Evolutionary conservation across 2,797 vertebrate genomes (phyloP), one percentile per base, ranked within the genome.

Genomic region (Galaxias olidus): DNA sequence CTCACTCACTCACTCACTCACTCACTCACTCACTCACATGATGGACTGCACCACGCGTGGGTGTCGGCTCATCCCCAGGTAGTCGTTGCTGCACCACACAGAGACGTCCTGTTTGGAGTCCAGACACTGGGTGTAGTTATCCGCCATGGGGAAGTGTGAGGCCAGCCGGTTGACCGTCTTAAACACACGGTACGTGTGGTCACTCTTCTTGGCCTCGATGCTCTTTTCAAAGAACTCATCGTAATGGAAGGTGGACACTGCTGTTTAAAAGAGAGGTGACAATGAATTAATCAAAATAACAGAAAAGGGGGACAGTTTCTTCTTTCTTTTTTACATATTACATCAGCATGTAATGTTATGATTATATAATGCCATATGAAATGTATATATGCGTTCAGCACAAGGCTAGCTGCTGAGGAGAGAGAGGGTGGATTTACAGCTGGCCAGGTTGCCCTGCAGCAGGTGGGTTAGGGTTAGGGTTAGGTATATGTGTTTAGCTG

Each of bases 391-490:
- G n/a, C n/a, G n/a, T n/a, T n/a, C n/a, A 9, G 8, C 14, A 3
- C 18, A 15, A 48, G 12, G 10, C 18, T 46, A n/a, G 45, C 1
- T 40, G 44, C 6, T 42, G 20, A 65, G 64, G 0, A 20, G 44
- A 57, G 65, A 68, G 60, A 20, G 55, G 44, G 40, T 44, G 19
- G 1, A 83, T 91, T 84, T 88, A 98, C 96, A 89, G 77, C 92
- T 95, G 48, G 95, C 92, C 87, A 99, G 88, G 82, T 98, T 99
- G 76, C 99, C 97, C 86, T 97, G 94, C 71, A 99, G 93, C 69
- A 98, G 83, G 62, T 99, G 97, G 52, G 96, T n/a, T n/a, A n/a
- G n/a, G n/a, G n/a, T n/a, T n/a, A n/a, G n/a, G n/a, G n/a, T n/a
- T n/a, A n/a, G n/a, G n/a, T n/a, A n/a, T n/a, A n/a, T n/a, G n/a